These are phyloP conservation scores for Platanista minor DNA, from an alignment of 2,113 vertebrate species.

Conservation along the genomic window DNA sequence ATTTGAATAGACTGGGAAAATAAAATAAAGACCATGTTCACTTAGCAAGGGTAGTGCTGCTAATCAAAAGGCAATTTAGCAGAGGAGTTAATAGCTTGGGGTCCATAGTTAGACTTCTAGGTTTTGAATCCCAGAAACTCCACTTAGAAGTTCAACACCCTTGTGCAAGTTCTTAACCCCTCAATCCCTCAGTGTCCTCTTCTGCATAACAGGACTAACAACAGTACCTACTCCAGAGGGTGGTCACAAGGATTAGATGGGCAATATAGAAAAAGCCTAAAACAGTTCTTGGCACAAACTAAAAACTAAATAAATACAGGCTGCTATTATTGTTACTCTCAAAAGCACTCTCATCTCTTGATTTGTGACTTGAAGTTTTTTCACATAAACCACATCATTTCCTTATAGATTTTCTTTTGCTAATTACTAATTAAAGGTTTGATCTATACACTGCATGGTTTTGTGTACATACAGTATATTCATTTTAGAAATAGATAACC, in stretches of 20 bases:
- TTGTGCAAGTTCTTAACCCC: background rate
- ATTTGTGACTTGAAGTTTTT: background rate
- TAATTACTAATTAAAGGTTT: background rate
- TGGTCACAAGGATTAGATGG: background rate
- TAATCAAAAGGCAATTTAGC: slow-evolving; percentile 16
- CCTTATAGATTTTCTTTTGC: background rate
- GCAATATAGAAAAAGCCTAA: background rate
- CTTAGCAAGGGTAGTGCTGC: background rate
- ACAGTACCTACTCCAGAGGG: background rate
- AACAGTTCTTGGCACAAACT: background rate
- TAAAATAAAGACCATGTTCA: background rate
- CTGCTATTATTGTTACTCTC: background rate
- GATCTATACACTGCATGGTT: background rate
- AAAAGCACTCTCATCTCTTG: background rate
- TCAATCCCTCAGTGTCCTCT: background rate
- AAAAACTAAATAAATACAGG: background rate
- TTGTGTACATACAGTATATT: background rate
- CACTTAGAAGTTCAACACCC: background rate
- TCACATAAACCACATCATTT: background rate
- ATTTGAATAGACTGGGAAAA: background rate
- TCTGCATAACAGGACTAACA: background rate
- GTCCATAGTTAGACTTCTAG: background rate
- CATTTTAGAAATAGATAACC: background rate
- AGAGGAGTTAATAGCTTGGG: background rate
- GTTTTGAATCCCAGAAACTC: background rate